A percentile compares a stretch with the other conserved stretches of the same genome.
These are phyloP conservation scores for Drosophila simulans DNA, from an alignment of 1,140 invertebrate genomes.

Conservation along the genomic window DNA sequence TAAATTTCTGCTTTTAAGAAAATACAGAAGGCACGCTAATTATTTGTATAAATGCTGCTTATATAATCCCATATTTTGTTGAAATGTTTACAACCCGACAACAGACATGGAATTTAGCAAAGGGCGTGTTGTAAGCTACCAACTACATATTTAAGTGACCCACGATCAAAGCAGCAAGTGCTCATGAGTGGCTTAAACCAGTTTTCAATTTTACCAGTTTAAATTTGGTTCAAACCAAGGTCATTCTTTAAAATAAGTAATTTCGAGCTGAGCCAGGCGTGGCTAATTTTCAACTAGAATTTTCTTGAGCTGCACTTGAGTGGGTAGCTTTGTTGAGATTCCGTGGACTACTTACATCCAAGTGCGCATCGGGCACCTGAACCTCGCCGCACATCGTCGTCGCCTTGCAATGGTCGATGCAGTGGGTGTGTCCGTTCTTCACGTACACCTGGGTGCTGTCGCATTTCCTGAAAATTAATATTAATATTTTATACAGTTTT, in stretches of 20 bases:
- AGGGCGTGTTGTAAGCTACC: neutral
- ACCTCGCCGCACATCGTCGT: slow-evolving; percentile 98
- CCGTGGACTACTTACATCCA: slow-evolving; percentile 90
- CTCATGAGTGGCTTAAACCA: slow-evolving; percentile 11
- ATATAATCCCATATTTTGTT: no score
- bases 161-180: neutral
- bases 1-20: neutral
- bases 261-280: neutral
- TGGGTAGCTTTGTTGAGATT: neutral
- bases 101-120: neutral
- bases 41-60: no score
- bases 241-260: slow-evolving; percentile 2
- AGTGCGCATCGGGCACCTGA: slow-evolving; percentile 94
- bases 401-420: slow-evolving; percentile 93
- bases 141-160: neutral
- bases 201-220: slow-evolving; percentile 10
- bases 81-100: no score
- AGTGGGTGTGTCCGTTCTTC: slow-evolving; percentile 93
- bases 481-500: slow-evolving; percentile 11
- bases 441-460: slow-evolving; percentile 93
- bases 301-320: slow-evolving; percentile 2
- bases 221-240: slow-evolving; percentile 10
- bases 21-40: no score
- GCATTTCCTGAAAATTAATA: slow-evolving; percentile 89
- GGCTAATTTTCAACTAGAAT: neutral